Evolutionary conservation across 2,888 invertebrate genomes (phyloP).

Genomic region (Eurois occulta): DNA sequence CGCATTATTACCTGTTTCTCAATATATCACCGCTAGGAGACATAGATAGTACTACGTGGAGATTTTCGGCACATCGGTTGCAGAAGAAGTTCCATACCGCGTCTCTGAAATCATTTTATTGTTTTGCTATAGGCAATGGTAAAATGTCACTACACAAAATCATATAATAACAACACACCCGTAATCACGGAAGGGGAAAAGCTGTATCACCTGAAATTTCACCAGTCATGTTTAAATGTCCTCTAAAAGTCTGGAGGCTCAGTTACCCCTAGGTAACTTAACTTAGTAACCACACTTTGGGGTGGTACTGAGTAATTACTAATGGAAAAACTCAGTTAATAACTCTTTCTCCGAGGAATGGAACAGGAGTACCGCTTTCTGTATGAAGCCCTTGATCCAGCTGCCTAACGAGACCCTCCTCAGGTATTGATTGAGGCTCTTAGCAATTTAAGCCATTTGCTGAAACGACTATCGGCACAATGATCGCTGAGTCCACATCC

Average conservation of each 20-base stretch:
- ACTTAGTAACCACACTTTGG: background rate
- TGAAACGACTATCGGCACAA: too few species aligned
- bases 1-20: conserved; percentile 91
- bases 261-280: background rate
- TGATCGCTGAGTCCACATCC: too few species aligned
- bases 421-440: too few species aligned
- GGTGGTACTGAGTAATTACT: background rate
- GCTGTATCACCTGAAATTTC: background rate
- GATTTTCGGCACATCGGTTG: conserved; percentile 94
- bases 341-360: too few species aligned
- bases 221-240: background rate
- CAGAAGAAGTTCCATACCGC: conserved; percentile 96
- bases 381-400: too few species aligned
- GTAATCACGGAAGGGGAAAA: background rate
- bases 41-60: conserved; percentile 98
- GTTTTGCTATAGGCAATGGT: background rate
- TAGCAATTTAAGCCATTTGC: too few species aligned
- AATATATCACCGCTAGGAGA: conserved; percentile 96
- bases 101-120: conserved; percentile 89
- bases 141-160: background rate
- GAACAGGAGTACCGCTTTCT: too few species aligned
- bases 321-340: too few species aligned
- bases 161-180: background rate
- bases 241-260: background rate
- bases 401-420: too few species aligned